A percentile compares a stretch with the other conserved stretches of the same genome.
Evolutionary conservation across 2,797 vertebrate species (phyloP).

Genomic region (Schizopygopsis pylzovi): DNA sequence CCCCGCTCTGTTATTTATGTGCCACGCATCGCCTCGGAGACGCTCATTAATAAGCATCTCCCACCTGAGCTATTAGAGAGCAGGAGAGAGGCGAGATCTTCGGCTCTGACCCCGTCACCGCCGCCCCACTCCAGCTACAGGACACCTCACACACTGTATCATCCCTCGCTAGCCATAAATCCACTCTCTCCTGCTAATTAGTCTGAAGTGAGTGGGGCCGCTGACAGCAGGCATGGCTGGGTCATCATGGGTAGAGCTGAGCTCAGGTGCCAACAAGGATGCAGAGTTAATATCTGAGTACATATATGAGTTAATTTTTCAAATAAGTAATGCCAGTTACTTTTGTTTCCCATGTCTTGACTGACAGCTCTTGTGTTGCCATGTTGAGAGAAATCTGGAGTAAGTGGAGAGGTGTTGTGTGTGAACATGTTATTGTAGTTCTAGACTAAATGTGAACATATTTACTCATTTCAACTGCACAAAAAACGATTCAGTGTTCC

Average conservation of each 20-base stretch:
- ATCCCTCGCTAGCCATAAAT: conserved; percentile 51
- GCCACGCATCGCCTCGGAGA: conserved; percentile 76
- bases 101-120: conserved; percentile 54
- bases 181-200: conserved; percentile 59
- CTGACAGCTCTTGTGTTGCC: no score
- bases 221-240: conserved; percentile 27
- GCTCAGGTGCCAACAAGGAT: conserved; percentile 18
- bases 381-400: no score
- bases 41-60: conserved; percentile 78
- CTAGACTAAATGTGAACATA: no score
- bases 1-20: conserved; percentile 76
- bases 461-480: neutral
- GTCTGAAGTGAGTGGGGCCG: conserved; percentile 41
- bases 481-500: neutral
- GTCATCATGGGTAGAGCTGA: conserved; percentile 9
- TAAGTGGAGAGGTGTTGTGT: no score
- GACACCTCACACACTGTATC: conserved; percentile 61
- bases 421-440: no score
- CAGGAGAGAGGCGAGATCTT: conserved; percentile 62
- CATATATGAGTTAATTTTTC: no score
- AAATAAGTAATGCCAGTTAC: no score
- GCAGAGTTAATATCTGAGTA: neutral
- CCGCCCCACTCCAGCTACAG: conserved; percentile 42
- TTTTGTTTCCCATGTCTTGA: no score
- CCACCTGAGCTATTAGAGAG: conserved; percentile 67